phyloP scores from a whole-genome alignment of 2,797 vertebrate species.

The Podargus strigoides region DNA sequence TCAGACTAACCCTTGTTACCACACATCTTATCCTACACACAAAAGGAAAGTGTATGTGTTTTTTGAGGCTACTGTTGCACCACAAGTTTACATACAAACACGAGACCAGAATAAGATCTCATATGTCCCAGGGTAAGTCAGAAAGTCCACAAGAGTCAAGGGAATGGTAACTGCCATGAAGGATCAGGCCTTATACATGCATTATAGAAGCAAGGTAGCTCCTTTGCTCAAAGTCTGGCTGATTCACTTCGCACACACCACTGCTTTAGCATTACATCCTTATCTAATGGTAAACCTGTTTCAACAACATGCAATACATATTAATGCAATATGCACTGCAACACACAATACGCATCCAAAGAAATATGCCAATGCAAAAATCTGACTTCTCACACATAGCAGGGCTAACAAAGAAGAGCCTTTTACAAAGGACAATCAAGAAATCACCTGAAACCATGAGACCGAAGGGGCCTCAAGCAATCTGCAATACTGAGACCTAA shows the following conservation, averaged over 20 bases:
- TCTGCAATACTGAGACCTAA: background rate
- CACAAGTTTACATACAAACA: constrained; percentile 30
- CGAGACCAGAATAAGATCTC: constrained; percentile 2
- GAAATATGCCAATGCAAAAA: constrained; percentile 60
- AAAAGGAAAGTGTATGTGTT: constrained; percentile 43
- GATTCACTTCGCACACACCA: constrained; percentile 44
- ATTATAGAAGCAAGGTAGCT: constrained; percentile 45
- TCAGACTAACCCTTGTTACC: constrained; percentile 37
- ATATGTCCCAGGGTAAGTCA: background rate
- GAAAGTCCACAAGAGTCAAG: constrained; percentile 38
- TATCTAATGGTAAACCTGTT: constrained; percentile 54
- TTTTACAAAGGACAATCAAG: constrained; percentile 46
- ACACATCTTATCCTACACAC: constrained; percentile 21
- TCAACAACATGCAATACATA: constrained; percentile 68
- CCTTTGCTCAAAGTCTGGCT: constrained; percentile 39
- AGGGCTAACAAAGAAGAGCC: constrained; percentile 16
- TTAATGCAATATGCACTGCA: constrained; percentile 68
- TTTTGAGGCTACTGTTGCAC: constrained; percentile 42
- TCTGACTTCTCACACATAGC: constrained; percentile 48
- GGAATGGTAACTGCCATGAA: constrained; percentile 11
- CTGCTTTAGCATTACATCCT: constrained; percentile 48
- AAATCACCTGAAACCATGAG: constrained; percentile 43
- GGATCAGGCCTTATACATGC: constrained; percentile 49
- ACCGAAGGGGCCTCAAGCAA: background rate
- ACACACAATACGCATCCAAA: constrained; percentile 55